Conservation (phyloP, 2,888 invertebrate species). For the Chloromyia formosa region DNA sequence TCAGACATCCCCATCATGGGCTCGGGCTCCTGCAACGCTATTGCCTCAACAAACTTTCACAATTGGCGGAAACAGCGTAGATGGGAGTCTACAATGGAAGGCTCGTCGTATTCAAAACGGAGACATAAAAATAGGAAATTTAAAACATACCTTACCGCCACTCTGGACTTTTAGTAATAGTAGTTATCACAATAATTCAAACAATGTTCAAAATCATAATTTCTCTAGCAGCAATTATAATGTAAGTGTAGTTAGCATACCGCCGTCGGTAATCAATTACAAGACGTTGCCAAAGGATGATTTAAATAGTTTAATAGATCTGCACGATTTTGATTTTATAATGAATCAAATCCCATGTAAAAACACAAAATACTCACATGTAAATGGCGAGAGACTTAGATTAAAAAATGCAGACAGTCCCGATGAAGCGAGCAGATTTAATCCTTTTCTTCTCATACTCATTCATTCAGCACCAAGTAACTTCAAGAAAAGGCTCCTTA, state of each 20-base stretch:
- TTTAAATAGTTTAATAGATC: constrained; percentile 66
- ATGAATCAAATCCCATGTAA: constrained; percentile 69
- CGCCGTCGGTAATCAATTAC: constrained; percentile 42
- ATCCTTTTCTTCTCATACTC: constrained; percentile 71
- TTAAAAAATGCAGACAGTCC: constrained; percentile 53
- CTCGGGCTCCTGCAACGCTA: constrained; percentile 49
- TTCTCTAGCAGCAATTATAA: constrained; percentile 26
- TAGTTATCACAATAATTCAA: constrained; percentile 43
- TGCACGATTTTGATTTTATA: constrained; percentile 71
- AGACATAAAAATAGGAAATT: constrained; percentile 20
- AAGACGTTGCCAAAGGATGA: constrained; percentile 55
- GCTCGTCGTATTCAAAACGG: not conserved
- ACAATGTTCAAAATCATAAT: constrained; percentile 45
- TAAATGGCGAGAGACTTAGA: constrained; percentile 51
- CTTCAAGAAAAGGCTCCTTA: constrained; percentile 70
- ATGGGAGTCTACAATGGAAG: not conserved
- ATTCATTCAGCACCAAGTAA: constrained; percentile 77
- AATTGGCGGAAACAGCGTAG: constrained; percentile 4
- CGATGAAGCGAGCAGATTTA: not conserved
- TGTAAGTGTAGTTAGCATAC: constrained; percentile 27
- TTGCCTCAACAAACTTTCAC: constrained; percentile 44
- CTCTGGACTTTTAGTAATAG: constrained; percentile 47
- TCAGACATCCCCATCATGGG: constrained; percentile 39
- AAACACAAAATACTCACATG: constrained; percentile 57
- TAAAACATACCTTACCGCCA: constrained; percentile 47